A percentile compares a stretch with the other conserved stretches of the same genome.
Evolutionary conservation across 2,113 vertebrate species (phyloP).

Genomic region (Formicarius rufipectus): DNA sequence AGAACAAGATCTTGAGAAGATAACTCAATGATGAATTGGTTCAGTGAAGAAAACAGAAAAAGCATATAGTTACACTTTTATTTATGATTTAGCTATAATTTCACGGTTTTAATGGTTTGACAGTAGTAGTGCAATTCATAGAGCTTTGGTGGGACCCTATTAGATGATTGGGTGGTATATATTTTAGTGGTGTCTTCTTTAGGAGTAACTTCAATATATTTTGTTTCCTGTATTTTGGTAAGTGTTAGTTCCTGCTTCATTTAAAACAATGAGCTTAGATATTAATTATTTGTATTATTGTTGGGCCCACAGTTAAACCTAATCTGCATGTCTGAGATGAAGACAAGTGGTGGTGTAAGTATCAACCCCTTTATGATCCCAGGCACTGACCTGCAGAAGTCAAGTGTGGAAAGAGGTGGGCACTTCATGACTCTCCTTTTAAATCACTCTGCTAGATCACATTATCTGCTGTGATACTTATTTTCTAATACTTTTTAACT

Average conservation of each 20-base stretch:
- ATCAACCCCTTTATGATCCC: background rate
- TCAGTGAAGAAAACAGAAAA: background rate
- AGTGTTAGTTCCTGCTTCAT: background rate
- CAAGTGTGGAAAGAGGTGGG: background rate
- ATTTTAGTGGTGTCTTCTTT: background rate
- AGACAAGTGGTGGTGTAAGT: background rate
- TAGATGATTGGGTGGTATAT: background rate
- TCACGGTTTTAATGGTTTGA: background rate
- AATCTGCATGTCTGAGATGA: background rate
- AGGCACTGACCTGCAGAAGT: background rate
- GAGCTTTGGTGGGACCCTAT: background rate
- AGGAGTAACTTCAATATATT: background rate
- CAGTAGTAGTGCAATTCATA: background rate
- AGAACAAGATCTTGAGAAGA: background rate
- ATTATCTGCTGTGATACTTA: background rate
- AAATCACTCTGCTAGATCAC: background rate
- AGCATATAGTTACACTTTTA: background rate
- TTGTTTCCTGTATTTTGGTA: background rate
- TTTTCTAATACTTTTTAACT: background rate
- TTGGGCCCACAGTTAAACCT: background rate
- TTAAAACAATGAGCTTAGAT: background rate
- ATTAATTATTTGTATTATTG: background rate
- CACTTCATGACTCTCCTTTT: background rate
- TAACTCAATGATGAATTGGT: rapidly evolving
- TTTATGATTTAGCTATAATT: background rate